Base-by-base conservation (phyloP, 2,797 vertebrate species). In the Gambelia wislizenii region DNA sequence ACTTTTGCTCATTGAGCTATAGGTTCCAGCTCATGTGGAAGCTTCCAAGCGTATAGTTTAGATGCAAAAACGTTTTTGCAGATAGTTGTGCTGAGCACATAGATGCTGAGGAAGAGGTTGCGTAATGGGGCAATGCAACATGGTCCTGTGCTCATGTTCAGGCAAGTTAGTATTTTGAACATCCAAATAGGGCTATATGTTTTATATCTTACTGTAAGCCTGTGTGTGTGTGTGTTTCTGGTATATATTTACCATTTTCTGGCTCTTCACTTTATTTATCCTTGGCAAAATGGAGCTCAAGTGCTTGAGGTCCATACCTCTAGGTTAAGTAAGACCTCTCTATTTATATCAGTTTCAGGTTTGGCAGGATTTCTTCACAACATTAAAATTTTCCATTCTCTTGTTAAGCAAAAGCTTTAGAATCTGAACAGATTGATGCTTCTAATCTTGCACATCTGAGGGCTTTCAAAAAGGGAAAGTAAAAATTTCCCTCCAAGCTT, bases 311-410 rank as follows among this genome's bases (percentile, higher is more conserved):
- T 77, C 0, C 39, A 1, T n/a, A 1, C 56, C 52, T 84, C 52
- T 56, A 9, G 54, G 7, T 49, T 27, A 18, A 42, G 44, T 3
- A 72, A 25, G 67, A 75, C 75, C 27, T 72, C 64, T n/a, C 61
- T 54, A 30, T 86, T 76, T 69, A 1, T 2, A 0, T 12, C 18
- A 33, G 0, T 33, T 76, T 44, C 27, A 3, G 2, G 42, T 0
- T 0, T 36, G 30, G 36, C 33, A 47, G 36, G 56, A 85, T 89
- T 85, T 78, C 36, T 22, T 70, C 6, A 0, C 1, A 1, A 54
- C 44, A 12, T 89, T 44, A 54, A 44, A 87, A 10, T 39, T 90
- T 88, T 89, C 88, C 16, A 47, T 27, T 76, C 42, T 39, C 39
- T 3, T 90, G 27, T 59, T 89, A 85, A 79, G 85, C 0, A 27